Evolutionary conservation across 2,888 invertebrate genomes (phyloP), one percentile per base, ranked within the genome.

Genomic region (Drosophila dives): DNA sequence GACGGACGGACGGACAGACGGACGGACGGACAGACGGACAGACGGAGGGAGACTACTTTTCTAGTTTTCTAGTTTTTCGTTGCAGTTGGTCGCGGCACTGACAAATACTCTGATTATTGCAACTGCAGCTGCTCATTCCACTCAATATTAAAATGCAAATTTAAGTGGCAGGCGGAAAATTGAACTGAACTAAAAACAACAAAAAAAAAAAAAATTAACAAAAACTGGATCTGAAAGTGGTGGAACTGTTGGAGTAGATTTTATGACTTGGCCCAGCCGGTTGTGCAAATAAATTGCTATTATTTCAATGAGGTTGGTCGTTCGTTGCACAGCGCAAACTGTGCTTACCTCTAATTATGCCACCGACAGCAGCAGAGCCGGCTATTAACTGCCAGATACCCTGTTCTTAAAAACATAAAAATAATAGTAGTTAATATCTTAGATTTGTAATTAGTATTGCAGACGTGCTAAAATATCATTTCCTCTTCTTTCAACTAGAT

Each of bases 111-210:
- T 69, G 65, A 71, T 72, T 67, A 55, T 38, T 29, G 63, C 55
- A 54, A 69, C 73, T 64, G 72, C 77, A 83, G 64, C 71, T 64
- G 61, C 63, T 54, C 40, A 29, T 33, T 53, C 29, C 49, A 58
- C 60, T 65, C 69, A 77, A 77, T 68, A 80, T 76, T 68, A 82
- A 83, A 88, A 77, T 90, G 89, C 85, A 91, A 91, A 91, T 88
- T 91, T 88, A 81, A 90, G 84, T 80, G 86, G 80, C 85, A 67
- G 51, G 36, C 60, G 29, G 5, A 60, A 59, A 56, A 83, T 64
- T 84, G 11, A 82, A 83, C 83, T 84, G 75, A 26, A 40, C 26
- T 55, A 26, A 32, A 65, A 33, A 38, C n/a, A 5, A 23, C 5
- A 10, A n/a, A n/a, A 67, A 55, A 34, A n/a, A 38, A 45, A 83